A percentile compares a stretch with the other conserved stretches of the same genome.
Conservation (phyloP, 2,888 invertebrate species). For the Perithous albicinctus region DNA sequence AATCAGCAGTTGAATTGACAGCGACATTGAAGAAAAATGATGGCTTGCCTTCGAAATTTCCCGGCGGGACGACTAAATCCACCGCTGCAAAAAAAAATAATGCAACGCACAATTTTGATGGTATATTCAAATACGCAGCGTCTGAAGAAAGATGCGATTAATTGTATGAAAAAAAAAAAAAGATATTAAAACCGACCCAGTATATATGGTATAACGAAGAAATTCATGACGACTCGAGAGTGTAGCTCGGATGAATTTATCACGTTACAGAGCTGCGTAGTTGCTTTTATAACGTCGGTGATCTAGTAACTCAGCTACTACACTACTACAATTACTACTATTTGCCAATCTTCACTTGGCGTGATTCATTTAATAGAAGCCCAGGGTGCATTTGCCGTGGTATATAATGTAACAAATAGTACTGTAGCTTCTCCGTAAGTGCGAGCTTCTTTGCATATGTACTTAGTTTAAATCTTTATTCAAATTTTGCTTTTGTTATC, state of each 20-base stretch:
- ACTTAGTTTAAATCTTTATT: neutral
- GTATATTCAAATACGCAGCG: neutral
- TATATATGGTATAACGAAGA: conserved; percentile 68
- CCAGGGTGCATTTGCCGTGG: neutral
- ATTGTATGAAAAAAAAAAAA: conserved; percentile 2
- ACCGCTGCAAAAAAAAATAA: conserved; percentile 64
- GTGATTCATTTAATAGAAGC: conserved; percentile 27
- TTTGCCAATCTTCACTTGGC: conserved; percentile 52
- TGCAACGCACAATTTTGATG: neutral
- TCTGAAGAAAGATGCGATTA: neutral
- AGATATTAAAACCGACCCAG: conserved; percentile 72
- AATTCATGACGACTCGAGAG: conserved; percentile 62
- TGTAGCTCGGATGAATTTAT: conserved; percentile 33
- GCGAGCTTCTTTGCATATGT: neutral
- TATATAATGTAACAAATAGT: conserved; percentile 12
- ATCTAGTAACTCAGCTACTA: neutral
- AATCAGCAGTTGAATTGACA: conserved; percentile 13
- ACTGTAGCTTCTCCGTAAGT: neutral
- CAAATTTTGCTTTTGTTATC: neutral
- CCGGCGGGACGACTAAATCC: conserved; percentile 51
- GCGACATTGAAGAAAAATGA: conserved; percentile 63
- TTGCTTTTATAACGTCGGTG: conserved; percentile 57
- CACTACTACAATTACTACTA: conserved; percentile 5
- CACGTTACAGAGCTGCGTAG: conserved; percentile 16
- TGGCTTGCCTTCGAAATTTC: conserved; percentile 62